Percentiles rank a stretch among this genome's conserved stretches.
phyloP scores from a whole-genome alignment of 2,888 invertebrate genomes.

The Panorpa germanica region DNA sequence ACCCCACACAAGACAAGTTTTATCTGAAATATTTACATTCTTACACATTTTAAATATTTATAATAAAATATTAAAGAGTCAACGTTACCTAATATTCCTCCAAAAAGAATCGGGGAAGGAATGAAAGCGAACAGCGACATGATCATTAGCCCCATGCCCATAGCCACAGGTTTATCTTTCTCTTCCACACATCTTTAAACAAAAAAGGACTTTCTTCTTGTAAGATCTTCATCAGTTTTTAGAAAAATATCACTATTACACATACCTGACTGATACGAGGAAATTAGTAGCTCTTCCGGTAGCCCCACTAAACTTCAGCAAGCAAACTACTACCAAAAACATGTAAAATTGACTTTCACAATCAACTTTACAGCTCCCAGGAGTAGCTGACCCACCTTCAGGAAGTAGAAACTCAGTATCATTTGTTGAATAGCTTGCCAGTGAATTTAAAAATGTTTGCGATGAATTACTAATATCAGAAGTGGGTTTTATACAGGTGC shows the following conservation, averaged over 20 bases:
- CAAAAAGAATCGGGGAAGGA: conserved; percentile 59
- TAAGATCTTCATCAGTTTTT: not conserved
- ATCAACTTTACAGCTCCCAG: conserved; percentile 35
- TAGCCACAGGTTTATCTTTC: conserved; percentile 50
- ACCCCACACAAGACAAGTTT: conserved; percentile 51
- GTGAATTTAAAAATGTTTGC: not conserved
- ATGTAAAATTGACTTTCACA: conserved; percentile 34
- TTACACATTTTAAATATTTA: conserved; percentile 1
- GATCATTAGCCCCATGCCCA: conserved; percentile 48
- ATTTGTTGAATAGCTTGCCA: not conserved
- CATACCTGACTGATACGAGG: conserved; percentile 32
- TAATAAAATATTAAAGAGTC: conserved; percentile 11
- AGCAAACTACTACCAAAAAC: conserved; percentile 32
- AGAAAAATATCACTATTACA: conserved; percentile 1
- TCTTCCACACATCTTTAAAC: conserved; percentile 42
- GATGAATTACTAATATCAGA: not conserved
- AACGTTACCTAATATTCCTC: conserved; percentile 46
- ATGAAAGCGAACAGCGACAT: conserved; percentile 53
- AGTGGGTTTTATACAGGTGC: conserved; percentile 23
- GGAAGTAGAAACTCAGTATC: conserved; percentile 6
- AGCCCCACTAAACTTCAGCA: conserved; percentile 35
- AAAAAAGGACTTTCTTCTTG: not conserved
- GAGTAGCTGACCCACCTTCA: conserved; percentile 26
- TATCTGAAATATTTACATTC: conserved; percentile 14
- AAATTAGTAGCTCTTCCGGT: conserved; percentile 43